phyloP scores from a whole-genome alignment of 2,888 invertebrate species.

The Tipula confusa region DNA sequence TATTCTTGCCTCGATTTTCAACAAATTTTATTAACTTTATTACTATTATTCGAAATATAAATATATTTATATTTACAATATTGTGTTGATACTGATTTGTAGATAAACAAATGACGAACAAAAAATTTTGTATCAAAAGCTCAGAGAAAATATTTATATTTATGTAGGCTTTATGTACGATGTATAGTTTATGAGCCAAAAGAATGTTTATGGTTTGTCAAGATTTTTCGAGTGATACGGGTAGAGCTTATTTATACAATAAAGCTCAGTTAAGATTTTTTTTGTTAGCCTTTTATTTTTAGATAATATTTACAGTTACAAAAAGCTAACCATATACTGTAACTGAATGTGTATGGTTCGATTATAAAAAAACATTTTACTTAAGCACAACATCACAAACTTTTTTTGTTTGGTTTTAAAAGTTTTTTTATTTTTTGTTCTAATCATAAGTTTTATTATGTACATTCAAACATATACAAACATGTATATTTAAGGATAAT shows the following conservation, averaged over 20 bases:
- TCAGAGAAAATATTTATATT: background rate
- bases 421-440: background rate
- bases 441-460: background rate
- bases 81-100: slow-evolving; percentile 12
- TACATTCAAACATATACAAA: background rate
- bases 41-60: background rate
- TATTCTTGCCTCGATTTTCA: too few species aligned
- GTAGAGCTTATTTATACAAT: background rate
- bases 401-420: background rate
- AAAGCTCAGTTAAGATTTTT: background rate
- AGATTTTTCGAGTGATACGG: background rate
- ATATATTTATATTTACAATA: background rate
- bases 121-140: background rate
- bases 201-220: background rate
- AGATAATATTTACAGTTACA: background rate
- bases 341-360: background rate
- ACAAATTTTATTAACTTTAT: slow-evolving; percentile 7
- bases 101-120: background rate
- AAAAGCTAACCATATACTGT: background rate
- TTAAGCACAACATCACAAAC: background rate
- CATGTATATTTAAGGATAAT: background rate
- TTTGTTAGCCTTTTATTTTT: background rate
- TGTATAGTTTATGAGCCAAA: background rate
- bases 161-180: background rate
- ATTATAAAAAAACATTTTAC: background rate